Base-by-base conservation (phyloP, 2,888 invertebrate species). In the Andrena marginata region DNA sequence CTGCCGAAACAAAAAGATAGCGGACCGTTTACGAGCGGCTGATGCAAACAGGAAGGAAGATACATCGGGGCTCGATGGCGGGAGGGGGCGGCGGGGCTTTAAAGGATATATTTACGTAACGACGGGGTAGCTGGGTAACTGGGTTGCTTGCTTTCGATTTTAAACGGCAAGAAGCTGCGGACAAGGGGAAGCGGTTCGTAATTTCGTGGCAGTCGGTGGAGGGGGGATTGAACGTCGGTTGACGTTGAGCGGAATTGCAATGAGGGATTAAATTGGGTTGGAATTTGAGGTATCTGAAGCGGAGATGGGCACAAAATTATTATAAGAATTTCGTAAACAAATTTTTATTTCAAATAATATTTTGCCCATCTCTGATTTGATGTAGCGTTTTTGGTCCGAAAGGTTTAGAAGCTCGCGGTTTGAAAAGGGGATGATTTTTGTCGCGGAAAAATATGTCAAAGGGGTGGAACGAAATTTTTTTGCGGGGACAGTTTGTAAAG, bases 1-100 rank as follows among this genome's bases (percentile, higher is more conserved):
- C 82, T 86, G 87, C 87, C 84, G 86, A 86, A 85, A 84, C 71
- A 80, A 87, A 77, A 68, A 77, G 74, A 59, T 80, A 80, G 64
- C 80, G 56, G 78, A 73, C 65, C 67, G 64, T 85, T 80, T 77
- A 83, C 79, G 63, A 56, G 77, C 77, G 76, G 62, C 86, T 49
- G 68, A 71, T 74, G 72, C 78, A 81, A 81, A 81, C 85, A 75
- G 60, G 74, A 63, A 73, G 35, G 29, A 80, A 51, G 67, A 71
- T 59, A 60, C 68, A 42, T 72, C 33, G 23, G 26, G 42, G 42
- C 54, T 16, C 60, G 65, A 71, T 54, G 56, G 23, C 48, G 48
- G 20, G 29, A 1, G 13, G 42, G 35, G 31, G 29, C 29, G 29
- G 29, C 2, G 29, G 35, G 42, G 42, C 26, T 79, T 33, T 63